These are phyloP conservation scores for Salminus brasiliensis DNA, from an alignment of 2,113 vertebrate genomes.

Conservation along the genomic window DNA sequence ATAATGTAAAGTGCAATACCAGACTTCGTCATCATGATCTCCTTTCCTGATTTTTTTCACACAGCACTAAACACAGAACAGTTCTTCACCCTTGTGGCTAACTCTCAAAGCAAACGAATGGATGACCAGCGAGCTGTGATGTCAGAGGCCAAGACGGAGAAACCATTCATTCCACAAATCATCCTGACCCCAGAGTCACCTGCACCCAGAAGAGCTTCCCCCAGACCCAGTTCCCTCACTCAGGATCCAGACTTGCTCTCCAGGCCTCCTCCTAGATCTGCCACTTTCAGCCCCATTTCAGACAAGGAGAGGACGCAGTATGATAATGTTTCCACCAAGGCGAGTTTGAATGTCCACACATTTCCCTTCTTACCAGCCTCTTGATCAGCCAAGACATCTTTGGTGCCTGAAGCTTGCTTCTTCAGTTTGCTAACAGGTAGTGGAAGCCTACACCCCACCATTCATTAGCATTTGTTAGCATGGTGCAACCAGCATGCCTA, in stretches of 20 bases:
- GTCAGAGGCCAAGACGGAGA: background rate
- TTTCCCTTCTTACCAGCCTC: too few relatives aligned
- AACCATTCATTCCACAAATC: conserved; percentile 30
- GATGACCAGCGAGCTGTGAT: background rate
- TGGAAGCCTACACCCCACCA: too few relatives aligned
- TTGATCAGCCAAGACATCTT: too few relatives aligned
- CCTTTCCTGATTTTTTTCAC: background rate
- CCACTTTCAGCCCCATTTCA: conserved; percentile 56
- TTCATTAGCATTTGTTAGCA: too few relatives aligned
- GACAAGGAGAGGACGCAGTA: conserved; percentile 50
- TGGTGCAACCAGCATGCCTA: too few relatives aligned
- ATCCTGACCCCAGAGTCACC: conserved; percentile 32
- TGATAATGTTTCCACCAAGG: conserved; percentile 58
- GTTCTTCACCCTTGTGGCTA: conserved; percentile 9
- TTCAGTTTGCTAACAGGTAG: too few relatives aligned
- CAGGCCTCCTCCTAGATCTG: conserved; percentile 57
- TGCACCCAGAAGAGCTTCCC: conserved; percentile 6
- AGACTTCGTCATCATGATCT: background rate
- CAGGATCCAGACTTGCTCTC: conserved; percentile 4
- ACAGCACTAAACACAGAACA: background rate
- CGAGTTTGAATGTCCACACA: too few relatives aligned
- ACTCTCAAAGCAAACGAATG: background rate
- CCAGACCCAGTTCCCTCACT: conserved; percentile 30
- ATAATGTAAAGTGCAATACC: background rate
- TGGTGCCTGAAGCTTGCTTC: too few relatives aligned